Evolutionary conservation across 2,113 vertebrate species (phyloP).

Genomic region (Halichoeres trimaculatus): DNA sequence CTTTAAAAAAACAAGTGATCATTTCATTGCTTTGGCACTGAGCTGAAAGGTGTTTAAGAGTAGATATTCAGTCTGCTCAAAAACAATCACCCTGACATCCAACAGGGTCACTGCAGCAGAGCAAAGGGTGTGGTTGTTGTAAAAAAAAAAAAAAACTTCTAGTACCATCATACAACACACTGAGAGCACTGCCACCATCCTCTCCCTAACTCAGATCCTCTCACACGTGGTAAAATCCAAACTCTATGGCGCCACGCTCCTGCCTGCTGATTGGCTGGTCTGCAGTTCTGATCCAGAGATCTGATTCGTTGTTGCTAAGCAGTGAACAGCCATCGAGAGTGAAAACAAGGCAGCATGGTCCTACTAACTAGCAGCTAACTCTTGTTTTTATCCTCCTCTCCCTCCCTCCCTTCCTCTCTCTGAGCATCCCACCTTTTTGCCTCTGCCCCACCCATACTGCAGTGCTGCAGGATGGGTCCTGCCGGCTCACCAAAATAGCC

Average conservation of each 20-base stretch:
- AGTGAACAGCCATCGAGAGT: constrained; percentile 80
- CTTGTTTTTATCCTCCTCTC: constrained; percentile 39
- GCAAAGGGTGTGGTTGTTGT: constrained; percentile 61
- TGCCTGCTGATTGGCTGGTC: constrained; percentile 71
- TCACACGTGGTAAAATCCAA: constrained; percentile 83
- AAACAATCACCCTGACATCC: constrained; percentile 1
- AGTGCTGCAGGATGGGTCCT: constrained; percentile 79
- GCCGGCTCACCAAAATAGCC: constrained; percentile 66
- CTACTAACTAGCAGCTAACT: constrained; percentile 57
- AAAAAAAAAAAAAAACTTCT: constrained; percentile 35
- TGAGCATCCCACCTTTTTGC: constrained; percentile 42
- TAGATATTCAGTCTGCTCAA: too few relatives aligned
- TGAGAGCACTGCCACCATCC: constrained; percentile 29
- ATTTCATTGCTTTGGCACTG: neutral
- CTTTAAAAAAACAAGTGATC: constrained; percentile 16
- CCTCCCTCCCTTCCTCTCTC: constrained; percentile 9
- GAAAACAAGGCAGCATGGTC: constrained; percentile 79
- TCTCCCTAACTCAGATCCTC: constrained; percentile 19
- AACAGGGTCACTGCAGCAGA: constrained; percentile 54
- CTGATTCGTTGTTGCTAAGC: constrained; percentile 89
- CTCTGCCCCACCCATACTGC: constrained; percentile 77
- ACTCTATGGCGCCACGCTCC: constrained; percentile 80
- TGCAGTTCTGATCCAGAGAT: constrained; percentile 55
- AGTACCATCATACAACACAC: constrained; percentile 19
- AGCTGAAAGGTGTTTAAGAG: neutral